A percentile compares a stretch with the other conserved stretches of the same genome.
Conservation (phyloP, 2,113 vertebrate genomes). For the Butorides virescens region DNA sequence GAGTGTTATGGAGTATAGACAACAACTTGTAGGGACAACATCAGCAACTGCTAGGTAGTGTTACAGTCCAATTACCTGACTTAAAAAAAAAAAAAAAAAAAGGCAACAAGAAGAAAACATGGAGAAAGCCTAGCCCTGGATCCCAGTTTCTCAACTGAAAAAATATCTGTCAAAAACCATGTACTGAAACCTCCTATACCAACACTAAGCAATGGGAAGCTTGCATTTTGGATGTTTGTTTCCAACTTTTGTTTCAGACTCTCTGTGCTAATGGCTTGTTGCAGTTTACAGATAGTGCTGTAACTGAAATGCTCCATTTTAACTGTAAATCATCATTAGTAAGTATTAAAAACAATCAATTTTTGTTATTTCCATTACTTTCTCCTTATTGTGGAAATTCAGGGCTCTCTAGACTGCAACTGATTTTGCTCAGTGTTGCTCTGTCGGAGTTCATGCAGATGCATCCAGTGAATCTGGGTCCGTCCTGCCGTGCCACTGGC, state of each 20-base stretch:
- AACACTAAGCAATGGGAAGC: background rate
- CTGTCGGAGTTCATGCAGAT: background rate
- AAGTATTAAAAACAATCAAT: background rate
- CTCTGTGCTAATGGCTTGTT: background rate
- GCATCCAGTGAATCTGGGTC: background rate
- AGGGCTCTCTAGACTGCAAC: background rate
- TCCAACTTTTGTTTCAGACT: background rate
- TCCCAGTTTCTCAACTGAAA: background rate
- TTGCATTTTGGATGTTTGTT: background rate
- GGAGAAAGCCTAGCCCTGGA: background rate
- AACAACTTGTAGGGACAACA: background rate
- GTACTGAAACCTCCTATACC: background rate
- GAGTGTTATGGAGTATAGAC: background rate
- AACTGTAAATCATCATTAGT: background rate
- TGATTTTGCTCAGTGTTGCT: background rate
- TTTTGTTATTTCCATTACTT: background rate
- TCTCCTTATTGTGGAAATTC: background rate
- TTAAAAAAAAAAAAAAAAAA: background rate
- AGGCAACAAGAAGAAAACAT: background rate
- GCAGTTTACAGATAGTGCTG: background rate
- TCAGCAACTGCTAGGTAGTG: background rate
- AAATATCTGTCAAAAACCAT: background rate
- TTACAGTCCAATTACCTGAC: background rate
- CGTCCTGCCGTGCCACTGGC: background rate
- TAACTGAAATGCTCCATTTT: background rate